Evolutionary conservation across 2,888 invertebrate genomes (phyloP).

Genomic region (Diloba caeruleocephala): DNA sequence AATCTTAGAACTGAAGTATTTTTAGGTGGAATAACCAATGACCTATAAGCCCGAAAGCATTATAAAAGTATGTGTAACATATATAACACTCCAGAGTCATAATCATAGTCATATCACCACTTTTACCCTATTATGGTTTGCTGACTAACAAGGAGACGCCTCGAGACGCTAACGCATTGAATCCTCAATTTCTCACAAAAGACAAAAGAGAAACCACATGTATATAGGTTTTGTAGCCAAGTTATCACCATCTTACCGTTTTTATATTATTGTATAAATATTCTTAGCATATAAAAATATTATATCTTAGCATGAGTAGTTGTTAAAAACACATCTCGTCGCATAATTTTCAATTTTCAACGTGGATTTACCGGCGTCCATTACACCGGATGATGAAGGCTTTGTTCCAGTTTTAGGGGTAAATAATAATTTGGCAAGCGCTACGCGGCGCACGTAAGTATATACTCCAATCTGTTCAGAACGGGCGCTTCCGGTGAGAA

Average conservation of each 20-base stretch:
- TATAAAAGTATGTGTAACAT: background rate
- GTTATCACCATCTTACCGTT: background rate
- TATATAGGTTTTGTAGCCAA: background rate
- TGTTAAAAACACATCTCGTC: constrained; percentile 32
- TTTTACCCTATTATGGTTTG: constrained; percentile 8
- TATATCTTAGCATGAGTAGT: constrained; percentile 25
- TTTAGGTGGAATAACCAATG: too few species aligned
- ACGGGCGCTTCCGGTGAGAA: constrained; percentile 61
- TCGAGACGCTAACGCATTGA: constrained; percentile 9
- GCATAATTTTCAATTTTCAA: constrained; percentile 66
- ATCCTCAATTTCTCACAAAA: constrained; percentile 1
- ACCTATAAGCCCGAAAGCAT: background rate
- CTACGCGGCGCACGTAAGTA: constrained; percentile 57
- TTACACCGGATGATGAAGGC: constrained; percentile 64
- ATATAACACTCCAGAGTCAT: background rate
- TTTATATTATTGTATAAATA: too few species aligned
- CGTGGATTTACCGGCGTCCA: constrained; percentile 63
- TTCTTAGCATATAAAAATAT: too few species aligned
- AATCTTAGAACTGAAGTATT: too few species aligned
- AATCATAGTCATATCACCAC: too few species aligned
- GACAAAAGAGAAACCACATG: background rate
- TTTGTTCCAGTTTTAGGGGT: constrained; percentile 66
- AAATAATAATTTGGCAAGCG: constrained; percentile 72
- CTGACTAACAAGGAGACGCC: constrained; percentile 20
- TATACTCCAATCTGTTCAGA: constrained; percentile 67